Conservation (phyloP, 2,888 invertebrate genomes). For the Lacanobia wlatinum region DNA sequence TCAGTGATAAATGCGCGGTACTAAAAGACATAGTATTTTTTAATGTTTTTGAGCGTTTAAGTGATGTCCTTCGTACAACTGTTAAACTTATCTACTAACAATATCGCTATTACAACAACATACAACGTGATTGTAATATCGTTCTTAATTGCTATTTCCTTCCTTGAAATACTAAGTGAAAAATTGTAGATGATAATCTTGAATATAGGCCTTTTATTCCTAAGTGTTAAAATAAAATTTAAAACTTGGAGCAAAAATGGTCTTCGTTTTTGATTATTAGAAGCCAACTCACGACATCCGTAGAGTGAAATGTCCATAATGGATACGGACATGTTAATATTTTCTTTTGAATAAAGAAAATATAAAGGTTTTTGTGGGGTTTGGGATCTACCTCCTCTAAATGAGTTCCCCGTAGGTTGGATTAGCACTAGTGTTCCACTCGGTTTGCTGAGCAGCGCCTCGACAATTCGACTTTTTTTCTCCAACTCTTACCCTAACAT, state of each 20-base stretch:
- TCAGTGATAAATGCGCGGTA: background rate
- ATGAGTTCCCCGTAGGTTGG: too few species aligned
- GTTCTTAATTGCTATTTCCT: slow-evolving; percentile 47
- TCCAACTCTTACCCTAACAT: too few species aligned
- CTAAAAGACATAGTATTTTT: slow-evolving; percentile 24
- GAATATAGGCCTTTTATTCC: background rate
- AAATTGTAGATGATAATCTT: slow-evolving; percentile 6
- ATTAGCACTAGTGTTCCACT: too few species aligned
- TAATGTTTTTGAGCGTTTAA: slow-evolving; percentile 27
- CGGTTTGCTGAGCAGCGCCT: too few species aligned
- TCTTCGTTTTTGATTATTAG: too few species aligned
- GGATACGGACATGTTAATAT: too few species aligned
- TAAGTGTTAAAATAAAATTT: background rate
- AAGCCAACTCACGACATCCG: too few species aligned
- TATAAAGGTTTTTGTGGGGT: too few species aligned
- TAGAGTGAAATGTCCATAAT: too few species aligned
- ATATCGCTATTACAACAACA: slow-evolving; percentile 44
- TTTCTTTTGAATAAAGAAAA: too few species aligned
- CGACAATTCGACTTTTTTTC: too few species aligned
- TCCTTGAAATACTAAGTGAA: slow-evolving; percentile 33
- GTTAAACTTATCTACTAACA: slow-evolving; percentile 44
- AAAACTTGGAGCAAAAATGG: background rate
- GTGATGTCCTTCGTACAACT: slow-evolving; percentile 29
- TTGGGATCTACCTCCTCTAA: too few species aligned
- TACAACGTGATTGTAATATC: slow-evolving; percentile 41